These are phyloP conservation scores for Heptranchias perlo DNA, from an alignment of 2,113 vertebrate species.

Conservation along the genomic window DNA sequence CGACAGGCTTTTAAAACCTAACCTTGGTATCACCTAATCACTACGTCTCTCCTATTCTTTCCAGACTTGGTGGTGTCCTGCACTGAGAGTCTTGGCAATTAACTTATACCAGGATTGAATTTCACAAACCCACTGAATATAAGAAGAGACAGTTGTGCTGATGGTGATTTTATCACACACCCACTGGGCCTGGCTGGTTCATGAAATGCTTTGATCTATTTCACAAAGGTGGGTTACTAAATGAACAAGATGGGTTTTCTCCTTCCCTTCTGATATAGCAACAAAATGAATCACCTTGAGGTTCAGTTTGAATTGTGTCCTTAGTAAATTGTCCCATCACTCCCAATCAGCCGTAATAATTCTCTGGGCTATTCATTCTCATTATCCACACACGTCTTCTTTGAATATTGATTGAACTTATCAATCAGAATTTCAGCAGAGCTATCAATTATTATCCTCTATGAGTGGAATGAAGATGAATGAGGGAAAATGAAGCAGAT, in stretches of 20 bases:
- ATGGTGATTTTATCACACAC: neutral
- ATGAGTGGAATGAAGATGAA: constrained; percentile 2
- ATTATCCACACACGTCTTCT: neutral
- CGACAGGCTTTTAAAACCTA: neutral
- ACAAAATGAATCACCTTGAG: neutral
- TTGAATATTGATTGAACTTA: constrained; percentile 34
- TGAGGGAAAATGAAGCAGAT: constrained; percentile 21
- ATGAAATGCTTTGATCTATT: neutral
- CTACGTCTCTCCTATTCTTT: neutral
- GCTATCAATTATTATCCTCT: constrained; percentile 10
- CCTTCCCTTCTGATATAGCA: neutral
- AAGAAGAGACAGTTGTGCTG: neutral
- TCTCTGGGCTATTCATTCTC: neutral
- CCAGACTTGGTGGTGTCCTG: no score
- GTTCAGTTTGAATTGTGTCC: neutral
- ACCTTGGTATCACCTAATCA: neutral
- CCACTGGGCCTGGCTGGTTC: no score
- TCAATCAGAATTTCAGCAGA: constrained; percentile 20
- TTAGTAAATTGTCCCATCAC: constrained; percentile 26
- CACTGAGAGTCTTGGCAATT: neutral
- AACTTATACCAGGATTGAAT: neutral
- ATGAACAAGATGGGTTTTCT: neutral
- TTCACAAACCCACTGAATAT: neutral
- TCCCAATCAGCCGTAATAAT: neutral
- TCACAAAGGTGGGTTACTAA: neutral